Conservation (phyloP, 1,140 invertebrate species). For the Theocolax elegans region DNA sequence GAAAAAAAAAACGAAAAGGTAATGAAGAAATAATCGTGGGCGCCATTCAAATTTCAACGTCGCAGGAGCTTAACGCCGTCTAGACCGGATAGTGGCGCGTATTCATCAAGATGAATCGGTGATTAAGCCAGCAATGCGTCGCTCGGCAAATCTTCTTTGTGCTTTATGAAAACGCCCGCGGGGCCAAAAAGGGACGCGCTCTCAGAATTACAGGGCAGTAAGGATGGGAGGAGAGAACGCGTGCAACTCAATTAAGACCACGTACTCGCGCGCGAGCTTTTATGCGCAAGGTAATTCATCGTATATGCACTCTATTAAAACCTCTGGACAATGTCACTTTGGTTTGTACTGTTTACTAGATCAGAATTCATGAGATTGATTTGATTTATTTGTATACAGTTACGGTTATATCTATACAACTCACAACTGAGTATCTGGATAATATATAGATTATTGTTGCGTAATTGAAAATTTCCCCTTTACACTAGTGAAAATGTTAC, state of each 20-base stretch:
- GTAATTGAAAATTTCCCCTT: too few relatives aligned
- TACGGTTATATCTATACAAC: too few relatives aligned
- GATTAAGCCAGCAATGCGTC: slow-evolving; percentile 55
- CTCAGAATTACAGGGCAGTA: not conserved
- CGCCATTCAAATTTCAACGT: not conserved
- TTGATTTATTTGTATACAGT: too few relatives aligned
- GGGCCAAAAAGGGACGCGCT: not conserved
- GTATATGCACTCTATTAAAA: too few relatives aligned
- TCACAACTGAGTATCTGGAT: too few relatives aligned
- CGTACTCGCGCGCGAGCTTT: not conserved
- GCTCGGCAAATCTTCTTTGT: slow-evolving; percentile 49
- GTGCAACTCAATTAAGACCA: slow-evolving; percentile 11
- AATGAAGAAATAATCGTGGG: not conserved
- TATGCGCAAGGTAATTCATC: not conserved
- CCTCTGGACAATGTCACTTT: too few relatives aligned
- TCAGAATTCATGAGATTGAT: too few relatives aligned
- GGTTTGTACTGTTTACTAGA: too few relatives aligned
- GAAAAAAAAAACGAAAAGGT: not conserved
- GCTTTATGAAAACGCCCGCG: slow-evolving; percentile 57
- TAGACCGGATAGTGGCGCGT: slow-evolving; percentile 58
- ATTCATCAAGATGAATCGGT: slow-evolving; percentile 59
- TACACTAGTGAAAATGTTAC: too few relatives aligned
- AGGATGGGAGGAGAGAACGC: not conserved
- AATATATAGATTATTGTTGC: too few relatives aligned
- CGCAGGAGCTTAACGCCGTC: slow-evolving; percentile 50